Evolutionary conservation across 2,888 invertebrate species (phyloP), one percentile per base, ranked within the genome.

Genomic region (Coremacera marginata): DNA sequence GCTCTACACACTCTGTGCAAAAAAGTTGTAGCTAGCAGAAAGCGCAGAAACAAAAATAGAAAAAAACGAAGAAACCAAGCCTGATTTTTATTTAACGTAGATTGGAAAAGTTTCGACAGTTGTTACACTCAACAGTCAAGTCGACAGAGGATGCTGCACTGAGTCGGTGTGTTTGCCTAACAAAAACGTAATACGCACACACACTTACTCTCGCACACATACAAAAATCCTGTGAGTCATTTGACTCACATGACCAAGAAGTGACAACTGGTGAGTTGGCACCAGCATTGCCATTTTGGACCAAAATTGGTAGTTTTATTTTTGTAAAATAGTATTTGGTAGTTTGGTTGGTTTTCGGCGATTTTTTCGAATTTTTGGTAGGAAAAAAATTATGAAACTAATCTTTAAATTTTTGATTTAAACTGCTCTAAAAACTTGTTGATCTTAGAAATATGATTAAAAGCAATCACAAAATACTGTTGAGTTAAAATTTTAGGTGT

Each of bases 21-120:
- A 27, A 60, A 9, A 27, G 16, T 8, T 3, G 57, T 22, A 27
- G 22, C 7, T 16, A 19, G 55, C n/a, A 55, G 67, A 37, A 37
- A 65, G 34, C 5, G 1, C 67, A 34, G 34, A n/a, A 27, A 63
- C 16, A n/a, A n/a, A n/a, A n/a, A n/a, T n/a, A n/a, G 31, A 49
- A 60, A 22, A 73, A 62, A 44, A n/a, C n/a, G n/a, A n/a, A n/a
- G n/a, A n/a, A 62, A 27, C 60, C 49, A 37, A 55, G 57, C 65
- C 55, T 67, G 84, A 84, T 83, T 85, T 79, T 85, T 85, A 85
- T 85, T 85, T 85, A 85, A 83, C 85, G 83, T 82, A 85, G 85
- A 85, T 85, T 85, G 85, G 85, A 85, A 85, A 85, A 85, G 85
- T 85, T 85, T 85, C 84, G 85, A 85, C 85, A 85, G 84, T 65